Conservation (phyloP, 2,113 vertebrate species). For the Crotalus viridis region DNA sequence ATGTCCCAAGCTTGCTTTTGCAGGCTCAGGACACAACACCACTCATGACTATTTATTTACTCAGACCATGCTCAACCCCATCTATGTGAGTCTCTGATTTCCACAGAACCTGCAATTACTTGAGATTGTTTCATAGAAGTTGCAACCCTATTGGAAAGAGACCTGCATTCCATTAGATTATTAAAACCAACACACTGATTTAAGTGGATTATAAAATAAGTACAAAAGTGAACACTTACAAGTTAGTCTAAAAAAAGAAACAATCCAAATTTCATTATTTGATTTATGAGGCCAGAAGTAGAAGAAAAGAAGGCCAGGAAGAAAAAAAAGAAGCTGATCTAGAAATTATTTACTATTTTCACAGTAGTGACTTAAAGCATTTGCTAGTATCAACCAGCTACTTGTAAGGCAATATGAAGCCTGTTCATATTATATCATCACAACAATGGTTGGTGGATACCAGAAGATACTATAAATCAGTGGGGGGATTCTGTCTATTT, state of each 20-base stretch:
- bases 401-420: not conserved
- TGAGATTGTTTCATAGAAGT: not conserved
- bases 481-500: not conserved
- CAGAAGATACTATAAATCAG: not conserved
- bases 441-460: not conserved
- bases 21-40: too few relatives aligned
- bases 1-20: too few relatives aligned
- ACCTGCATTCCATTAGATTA: not conserved
- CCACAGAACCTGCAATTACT: too few relatives aligned
- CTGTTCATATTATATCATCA: not conserved
- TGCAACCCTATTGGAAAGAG: not conserved
- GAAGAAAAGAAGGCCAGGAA: not conserved
- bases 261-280: not conserved
- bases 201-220: not conserved
- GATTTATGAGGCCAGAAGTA: not conserved
- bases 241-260: not conserved
- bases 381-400: not conserved
- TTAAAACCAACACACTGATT: not conserved
- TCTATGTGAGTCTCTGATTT: not conserved
- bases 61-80: not conserved
- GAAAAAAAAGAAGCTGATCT: not conserved
- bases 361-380: not conserved
- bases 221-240: not conserved
- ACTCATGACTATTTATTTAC: not conserved
- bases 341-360: not conserved